Evolutionary conservation across 2,113 vertebrate genomes (phyloP), one percentile per base, ranked within the genome.

Genomic region (Drymodes brunneopygia): DNA sequence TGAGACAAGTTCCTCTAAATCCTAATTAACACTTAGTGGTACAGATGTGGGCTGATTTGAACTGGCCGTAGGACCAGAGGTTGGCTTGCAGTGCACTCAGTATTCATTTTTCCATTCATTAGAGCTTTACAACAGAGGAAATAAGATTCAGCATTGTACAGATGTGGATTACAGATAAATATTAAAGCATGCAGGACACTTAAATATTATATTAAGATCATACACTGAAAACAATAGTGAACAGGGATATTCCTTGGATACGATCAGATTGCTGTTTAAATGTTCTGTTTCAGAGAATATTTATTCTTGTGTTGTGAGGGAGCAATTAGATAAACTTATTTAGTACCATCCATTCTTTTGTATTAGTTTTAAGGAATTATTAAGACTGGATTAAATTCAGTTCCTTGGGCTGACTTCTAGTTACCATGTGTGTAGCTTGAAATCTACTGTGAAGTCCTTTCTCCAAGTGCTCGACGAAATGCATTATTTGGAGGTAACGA

Each of bases 71-170:
- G 56, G 33, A 58, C 7, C 11, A 51, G 36, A 73, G 35, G 12
- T 20, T 60, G 29, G 4, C 42, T 83, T 70, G 38, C 3, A 0
- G 14, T 7, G 12, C 7, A 81, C 27, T 75, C 2, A 0, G 0
- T 56, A 20, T 69, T 75, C 38, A 70, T 85, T 85, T 85, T 67
- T 15, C 20, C 4, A 14, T 82, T 67, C 13, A 25, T 80, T 73
- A 15, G 21, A 50, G 20, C 64, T 64, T 73, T 73, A 70, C 54
- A 92, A 81, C 17, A 25, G 60, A 86, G 38, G n/a, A 50, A 81
- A 17, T 53, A 40, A 53, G 9, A 47, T 28, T 64, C 8, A 36
- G 15, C 22, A 15, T 74, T 33, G 9, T 53, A 44, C 17, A 29
- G 23, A 67, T 85, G 35, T 48, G 6, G 28, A 53, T 85, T 81